Evolutionary conservation across 1,140 invertebrate species (phyloP).

Genomic region (Atta cephalotes): DNA sequence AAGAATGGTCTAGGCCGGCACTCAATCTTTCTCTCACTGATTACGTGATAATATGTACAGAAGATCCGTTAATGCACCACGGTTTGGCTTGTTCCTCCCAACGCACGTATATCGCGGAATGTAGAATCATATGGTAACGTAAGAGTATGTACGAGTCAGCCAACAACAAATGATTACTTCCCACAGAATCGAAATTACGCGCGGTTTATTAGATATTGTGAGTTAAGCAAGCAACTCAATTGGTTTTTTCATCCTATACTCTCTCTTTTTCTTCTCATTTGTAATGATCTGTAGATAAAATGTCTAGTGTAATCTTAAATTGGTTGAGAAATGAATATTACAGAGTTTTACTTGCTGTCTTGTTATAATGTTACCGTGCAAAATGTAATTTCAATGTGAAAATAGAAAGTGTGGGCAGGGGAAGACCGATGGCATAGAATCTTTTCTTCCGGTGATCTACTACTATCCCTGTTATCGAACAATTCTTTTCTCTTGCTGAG

Average conservation of each 20-base stretch:
- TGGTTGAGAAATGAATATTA: constrained; percentile 60
- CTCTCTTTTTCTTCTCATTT: not conserved
- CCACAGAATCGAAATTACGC: constrained; percentile 53
- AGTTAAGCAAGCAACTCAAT: not conserved
- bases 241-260: constrained; percentile 43
- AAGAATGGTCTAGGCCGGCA: constrained; percentile 50
- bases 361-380: constrained; percentile 40
- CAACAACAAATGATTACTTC: constrained; percentile 31
- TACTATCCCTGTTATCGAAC: constrained; percentile 44
- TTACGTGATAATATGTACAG: constrained; percentile 64
- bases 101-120: constrained; percentile 18
- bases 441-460: constrained; percentile 47
- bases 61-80: constrained; percentile 41
- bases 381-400: constrained; percentile 37
- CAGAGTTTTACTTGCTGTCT: not conserved
- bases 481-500: constrained; percentile 48
- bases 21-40: constrained; percentile 60
- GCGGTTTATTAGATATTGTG: constrained; percentile 44
- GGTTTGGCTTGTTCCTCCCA: constrained; percentile 13
- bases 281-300: constrained; percentile 34
- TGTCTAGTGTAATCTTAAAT: constrained; percentile 56
- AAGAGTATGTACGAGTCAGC: constrained; percentile 11
- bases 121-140: constrained; percentile 31
- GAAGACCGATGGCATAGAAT: constrained; percentile 39
- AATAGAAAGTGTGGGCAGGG: constrained; percentile 23